A percentile compares a stretch with the other conserved stretches of the same genome.
Evolutionary conservation across 2,797 vertebrate genomes (phyloP).

Genomic region (Danio jaintianensis): DNA sequence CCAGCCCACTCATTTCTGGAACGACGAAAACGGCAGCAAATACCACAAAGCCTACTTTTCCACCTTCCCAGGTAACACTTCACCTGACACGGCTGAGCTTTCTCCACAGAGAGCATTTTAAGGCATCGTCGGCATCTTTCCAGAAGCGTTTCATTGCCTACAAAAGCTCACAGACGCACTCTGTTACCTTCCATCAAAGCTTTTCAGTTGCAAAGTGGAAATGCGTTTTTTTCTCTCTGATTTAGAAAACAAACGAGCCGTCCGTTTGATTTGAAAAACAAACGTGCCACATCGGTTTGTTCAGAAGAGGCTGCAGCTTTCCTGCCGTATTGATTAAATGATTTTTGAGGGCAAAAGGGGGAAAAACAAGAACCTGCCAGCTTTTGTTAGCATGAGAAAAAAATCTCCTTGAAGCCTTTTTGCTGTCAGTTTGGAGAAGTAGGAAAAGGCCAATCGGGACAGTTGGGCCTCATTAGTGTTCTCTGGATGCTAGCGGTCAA

Average conservation of each 20-base stretch:
- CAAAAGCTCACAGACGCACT: constrained; percentile 1
- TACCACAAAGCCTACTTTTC: constrained; percentile 97
- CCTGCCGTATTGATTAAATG: constrained; percentile 41
- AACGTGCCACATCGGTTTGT: constrained; percentile 3
- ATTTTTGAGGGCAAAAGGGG: constrained; percentile 20
- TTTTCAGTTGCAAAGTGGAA: background rate
- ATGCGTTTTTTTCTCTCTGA: constrained; percentile 11
- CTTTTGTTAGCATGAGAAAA: constrained; percentile 29
- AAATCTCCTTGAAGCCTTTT: constrained; percentile 31
- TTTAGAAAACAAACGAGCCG: constrained; percentile 17
- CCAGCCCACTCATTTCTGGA: constrained; percentile 98
- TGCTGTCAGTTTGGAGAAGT: constrained; percentile 26
- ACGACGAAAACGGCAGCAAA: constrained; percentile 91
- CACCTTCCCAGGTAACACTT: constrained; percentile 85
- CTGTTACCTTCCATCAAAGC: background rate
- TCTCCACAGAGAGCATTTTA: background rate
- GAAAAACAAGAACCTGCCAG: constrained; percentile 20
- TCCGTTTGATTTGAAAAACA: constrained; percentile 31
- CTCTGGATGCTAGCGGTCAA: background rate
- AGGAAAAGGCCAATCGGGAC: constrained; percentile 31
- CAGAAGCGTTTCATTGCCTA: background rate
- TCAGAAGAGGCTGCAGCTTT: constrained; percentile 22
- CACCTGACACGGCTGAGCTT: background rate
- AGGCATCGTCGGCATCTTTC: background rate
- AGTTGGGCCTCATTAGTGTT: constrained; percentile 16